Base-by-base conservation (phyloP, 2,888 invertebrate genomes). In the Spicauda simplicius region DNA sequence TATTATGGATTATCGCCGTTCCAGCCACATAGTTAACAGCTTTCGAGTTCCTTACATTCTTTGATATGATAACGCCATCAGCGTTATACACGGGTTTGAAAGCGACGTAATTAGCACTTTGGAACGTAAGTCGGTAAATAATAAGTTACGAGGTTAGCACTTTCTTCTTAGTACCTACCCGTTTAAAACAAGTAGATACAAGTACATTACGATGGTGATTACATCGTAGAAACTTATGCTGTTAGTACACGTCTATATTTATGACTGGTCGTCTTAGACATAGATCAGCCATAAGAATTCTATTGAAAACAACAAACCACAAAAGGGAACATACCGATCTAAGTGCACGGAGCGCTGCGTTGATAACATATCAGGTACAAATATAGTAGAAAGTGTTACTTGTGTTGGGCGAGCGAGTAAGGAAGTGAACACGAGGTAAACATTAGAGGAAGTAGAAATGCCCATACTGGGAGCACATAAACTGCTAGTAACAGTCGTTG, bases 401-500 rank as follows among this genome's bases (percentile, higher is more conserved):
- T 52, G 59, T 61, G 54, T 62, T 48, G 52, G 53, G 53, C 54
- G 57, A 58, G 37, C 58, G 53, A 76, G 72, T 76, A 72, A 75
- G 75, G 75, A 77, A 81, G 75, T 73, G 73, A 82, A 80, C 77
- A 77, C 76, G 78, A 77, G 74, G 74, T 70, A 75, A 81, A 82
- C 80, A 82, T 85, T 81, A 83, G 80, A 79, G 82, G 81, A 79
- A 85, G 76, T 79, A 77, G 73, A 74, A 82, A 85, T 68, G 80
- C 78, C 82, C 80, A 83, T 84, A 83, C 80, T 76, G 74, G 79
- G 81, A 75, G 75, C 72, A 78, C 80, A 81, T 85, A 84, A 86
- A 86, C 79, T 82, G 78, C 79, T 74, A 80, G 81, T 74, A 83
- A 82, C 79, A 81, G 83, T 83, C 80, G 79, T 83, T 84, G 77